Conservation (phyloP, 2,113 vertebrate species). For the Elanoides forficatus region DNA sequence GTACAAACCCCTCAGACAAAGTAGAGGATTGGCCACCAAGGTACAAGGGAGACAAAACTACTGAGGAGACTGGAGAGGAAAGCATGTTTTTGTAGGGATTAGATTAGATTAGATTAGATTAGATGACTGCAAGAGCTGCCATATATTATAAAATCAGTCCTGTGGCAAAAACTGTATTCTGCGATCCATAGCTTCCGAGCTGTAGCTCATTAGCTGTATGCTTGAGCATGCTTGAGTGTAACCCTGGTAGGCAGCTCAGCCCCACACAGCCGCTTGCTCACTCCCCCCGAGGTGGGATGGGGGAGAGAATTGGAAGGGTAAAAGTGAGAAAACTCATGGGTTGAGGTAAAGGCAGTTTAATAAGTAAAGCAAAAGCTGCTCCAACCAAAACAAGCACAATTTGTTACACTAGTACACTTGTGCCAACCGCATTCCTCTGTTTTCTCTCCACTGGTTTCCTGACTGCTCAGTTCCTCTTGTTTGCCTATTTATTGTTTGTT, state of each 20-base stretch:
- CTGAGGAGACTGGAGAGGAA: neutral
- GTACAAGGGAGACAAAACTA: neutral
- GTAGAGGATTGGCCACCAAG: neutral
- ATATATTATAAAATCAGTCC: neutral
- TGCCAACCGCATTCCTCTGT: neutral
- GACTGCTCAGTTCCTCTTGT: neutral
- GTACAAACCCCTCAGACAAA: neutral
- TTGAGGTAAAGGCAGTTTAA: too few species aligned
- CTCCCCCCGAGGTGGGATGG: too few species aligned
- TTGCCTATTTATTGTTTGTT: neutral
- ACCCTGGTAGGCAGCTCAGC: too few species aligned
- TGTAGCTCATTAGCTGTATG: neutral
- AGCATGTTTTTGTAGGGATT: neutral
- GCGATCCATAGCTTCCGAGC: neutral
- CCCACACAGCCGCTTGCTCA: too few species aligned
- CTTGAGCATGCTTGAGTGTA: neutral
- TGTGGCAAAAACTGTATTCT: neutral
- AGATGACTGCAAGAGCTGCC: neutral
- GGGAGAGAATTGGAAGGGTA: too few species aligned
- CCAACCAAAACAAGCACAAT: too few species aligned
- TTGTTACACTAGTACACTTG: neutral
- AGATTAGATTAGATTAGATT: neutral
- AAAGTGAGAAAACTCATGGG: too few species aligned
- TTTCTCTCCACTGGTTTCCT: neutral
- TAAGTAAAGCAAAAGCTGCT: too few species aligned